Conservation (phyloP, 2,888 invertebrate species). For the Drosophila lutescens region DNA sequence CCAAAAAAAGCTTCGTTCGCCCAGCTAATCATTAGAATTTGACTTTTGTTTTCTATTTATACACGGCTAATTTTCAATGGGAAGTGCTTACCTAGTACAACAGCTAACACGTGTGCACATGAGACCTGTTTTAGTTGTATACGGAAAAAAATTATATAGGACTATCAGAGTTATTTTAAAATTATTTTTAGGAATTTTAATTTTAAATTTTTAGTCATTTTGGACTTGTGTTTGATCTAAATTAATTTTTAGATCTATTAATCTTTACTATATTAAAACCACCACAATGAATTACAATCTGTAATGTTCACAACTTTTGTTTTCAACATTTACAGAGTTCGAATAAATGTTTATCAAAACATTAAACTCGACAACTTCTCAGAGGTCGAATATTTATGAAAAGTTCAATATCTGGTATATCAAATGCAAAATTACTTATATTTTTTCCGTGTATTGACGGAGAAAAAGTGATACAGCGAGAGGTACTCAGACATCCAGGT, state of each 20-base stretch:
- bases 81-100: slow-evolving; percentile 44
- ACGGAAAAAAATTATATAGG: background rate
- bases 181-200: background rate
- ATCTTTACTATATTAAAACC: too few relatives aligned
- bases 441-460: slow-evolving; percentile 7
- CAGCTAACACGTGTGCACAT: slow-evolving; percentile 41
- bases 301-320: too few relatives aligned
- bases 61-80: slow-evolving; percentile 42
- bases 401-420: background rate
- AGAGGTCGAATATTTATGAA: too few relatives aligned
- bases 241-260: too few relatives aligned
- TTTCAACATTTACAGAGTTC: too few relatives aligned
- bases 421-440: background rate
- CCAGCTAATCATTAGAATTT: slow-evolving; percentile 45
- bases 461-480: slow-evolving; percentile 9
- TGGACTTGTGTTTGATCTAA: too few relatives aligned
- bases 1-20: slow-evolving; percentile 24
- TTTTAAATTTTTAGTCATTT: too few relatives aligned
- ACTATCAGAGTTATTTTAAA: too few relatives aligned
- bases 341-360: too few relatives aligned
- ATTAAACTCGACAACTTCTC: too few relatives aligned
- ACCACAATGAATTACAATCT: too few relatives aligned
- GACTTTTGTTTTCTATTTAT: slow-evolving; percentile 45
- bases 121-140: slow-evolving; percentile 7
- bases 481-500: slow-evolving; percentile 40